Conservation (phyloP, 2,888 invertebrate species). For the Gandaritis pyraliata region DNA sequence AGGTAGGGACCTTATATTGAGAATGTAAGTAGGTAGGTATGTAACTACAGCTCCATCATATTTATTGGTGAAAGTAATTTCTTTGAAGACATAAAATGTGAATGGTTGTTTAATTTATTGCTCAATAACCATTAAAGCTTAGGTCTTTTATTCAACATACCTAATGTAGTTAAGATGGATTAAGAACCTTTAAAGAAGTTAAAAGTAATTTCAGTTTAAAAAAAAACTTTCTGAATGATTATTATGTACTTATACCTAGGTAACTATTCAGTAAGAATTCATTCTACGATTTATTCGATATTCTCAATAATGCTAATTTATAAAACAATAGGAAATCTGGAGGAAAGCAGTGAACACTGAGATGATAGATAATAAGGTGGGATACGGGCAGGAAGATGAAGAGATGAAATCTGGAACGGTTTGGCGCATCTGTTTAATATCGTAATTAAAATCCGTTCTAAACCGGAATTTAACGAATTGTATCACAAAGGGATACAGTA, state of each 20-base stretch:
- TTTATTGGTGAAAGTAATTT: conserved; percentile 45
- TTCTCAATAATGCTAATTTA: neutral
- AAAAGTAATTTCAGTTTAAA: too few relatives aligned
- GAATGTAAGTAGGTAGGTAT: conserved; percentile 6
- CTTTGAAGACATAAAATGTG: conserved; percentile 34
- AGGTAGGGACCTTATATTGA: too few relatives aligned
- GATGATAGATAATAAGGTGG: too few relatives aligned
- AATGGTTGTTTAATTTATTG: conserved; percentile 46
- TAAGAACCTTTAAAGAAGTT: too few relatives aligned
- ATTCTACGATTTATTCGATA: too few relatives aligned
- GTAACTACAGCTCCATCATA: conserved; percentile 17
- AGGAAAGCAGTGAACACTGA: too few relatives aligned
- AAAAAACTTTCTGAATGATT: too few relatives aligned
- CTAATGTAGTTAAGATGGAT: too few relatives aligned
- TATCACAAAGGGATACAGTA: conserved; percentile 32
- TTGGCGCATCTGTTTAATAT: conserved; percentile 22
- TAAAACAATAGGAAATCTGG: conserved; percentile 20
- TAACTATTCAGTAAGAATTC: too few relatives aligned
- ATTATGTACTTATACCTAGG: too few relatives aligned
- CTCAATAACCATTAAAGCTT: conserved; percentile 33
- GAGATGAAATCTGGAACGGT: conserved; percentile 18
- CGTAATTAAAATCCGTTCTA: conserved; percentile 27
- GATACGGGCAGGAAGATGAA: too few relatives aligned
- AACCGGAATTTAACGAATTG: conserved; percentile 20
- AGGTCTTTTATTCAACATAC: neutral